phyloP scores from a whole-genome alignment of 2,113 vertebrate species.

The Synodontis membranacea region DNA sequence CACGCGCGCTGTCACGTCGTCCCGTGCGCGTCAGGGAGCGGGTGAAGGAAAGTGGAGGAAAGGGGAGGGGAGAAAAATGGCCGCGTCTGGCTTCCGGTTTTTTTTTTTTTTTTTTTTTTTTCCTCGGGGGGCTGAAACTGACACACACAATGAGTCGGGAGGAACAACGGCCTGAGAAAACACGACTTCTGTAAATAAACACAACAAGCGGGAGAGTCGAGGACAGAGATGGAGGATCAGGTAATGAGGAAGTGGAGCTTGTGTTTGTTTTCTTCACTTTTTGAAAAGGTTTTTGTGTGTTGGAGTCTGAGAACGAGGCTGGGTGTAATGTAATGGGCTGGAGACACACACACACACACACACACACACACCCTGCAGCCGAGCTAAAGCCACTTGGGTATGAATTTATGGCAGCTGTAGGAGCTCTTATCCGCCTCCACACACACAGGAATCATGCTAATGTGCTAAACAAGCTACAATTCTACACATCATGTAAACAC shows the following conservation, averaged over 20 bases:
- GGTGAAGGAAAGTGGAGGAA: slow-evolving; percentile 56
- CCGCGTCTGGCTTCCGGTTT: slow-evolving; percentile 77
- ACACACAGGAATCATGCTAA: background rate
- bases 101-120: slow-evolving; percentile 27
- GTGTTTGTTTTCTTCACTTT: background rate
- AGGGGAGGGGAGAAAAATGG: slow-evolving; percentile 64
- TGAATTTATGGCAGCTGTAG: background rate
- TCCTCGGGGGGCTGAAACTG: slow-evolving; percentile 71
- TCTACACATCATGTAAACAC: background rate
- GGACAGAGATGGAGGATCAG: slow-evolving; percentile 90
- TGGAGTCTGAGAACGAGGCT: background rate
- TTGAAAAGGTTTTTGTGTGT: background rate
- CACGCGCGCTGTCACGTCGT: slow-evolving; percentile 72
- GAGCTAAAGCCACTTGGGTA: background rate
- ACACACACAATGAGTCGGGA: slow-evolving; percentile 83
- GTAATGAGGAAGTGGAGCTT: slow-evolving; percentile 63
- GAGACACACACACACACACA: slow-evolving; percentile 24
- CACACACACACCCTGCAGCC: slow-evolving; percentile 27
- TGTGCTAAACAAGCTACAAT: background rate
- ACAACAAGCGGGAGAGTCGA: slow-evolving; percentile 69
- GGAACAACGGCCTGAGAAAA: slow-evolving; percentile 67
- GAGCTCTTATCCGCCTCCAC: background rate
- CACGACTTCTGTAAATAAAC: slow-evolving; percentile 80
- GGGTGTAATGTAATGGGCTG: slow-evolving; percentile 35
- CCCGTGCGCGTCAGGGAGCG: slow-evolving; percentile 71